Base-by-base conservation (phyloP, 2,797 vertebrate genomes). In the Pseudochaenichthys georgianus region DNA sequence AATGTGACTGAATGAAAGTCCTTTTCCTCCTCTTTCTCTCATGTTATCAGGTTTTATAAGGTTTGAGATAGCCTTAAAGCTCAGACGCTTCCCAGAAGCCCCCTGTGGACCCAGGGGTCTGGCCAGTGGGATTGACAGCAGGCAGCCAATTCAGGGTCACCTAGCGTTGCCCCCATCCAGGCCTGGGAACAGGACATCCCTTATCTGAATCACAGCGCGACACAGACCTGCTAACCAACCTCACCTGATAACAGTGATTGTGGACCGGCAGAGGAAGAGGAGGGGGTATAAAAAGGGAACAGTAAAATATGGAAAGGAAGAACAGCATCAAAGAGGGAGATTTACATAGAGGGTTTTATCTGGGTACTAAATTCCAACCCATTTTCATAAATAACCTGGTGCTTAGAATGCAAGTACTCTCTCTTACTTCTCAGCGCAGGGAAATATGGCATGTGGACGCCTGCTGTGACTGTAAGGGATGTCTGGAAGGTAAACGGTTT, bases 181-280 rank as follows among this genome's bases (percentile, higher is more conserved):
- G 28, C 78, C 77, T 52, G 84, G 80, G 88, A 89, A 85, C 17
- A 34, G 84, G 73, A 70, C 73, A 16, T 42, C 21, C 57, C 85
- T 93, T 93, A 93, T 94, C 91, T 90, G 73, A 77, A 78, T 81
- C 81, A 75, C 84, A 84, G 83, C 21, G 4, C 23, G 70, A 90
- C 90, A 81, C 72, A 47, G 75, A 81, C 55, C 77, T 83, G 84
- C 81, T 81, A 90, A 89, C 47, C 64, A 70, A 42, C 70, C 61
- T 82, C 83, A 83, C 73, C 91, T 89, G 92, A 93, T 93, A 93
- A 89, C 70, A 81, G 63, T 2, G 48, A 70, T 63, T 64, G 42
- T 67, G 51, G 65, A 60, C 3, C 3, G 86, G 75, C 17, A 60
- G 54, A 73, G 75, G 75, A 77, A 82, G 67, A 67, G 57, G 48